Evolutionary conservation across 1,140 invertebrate genomes (phyloP).

Genomic region (Holcopasites calliopsidis): DNA sequence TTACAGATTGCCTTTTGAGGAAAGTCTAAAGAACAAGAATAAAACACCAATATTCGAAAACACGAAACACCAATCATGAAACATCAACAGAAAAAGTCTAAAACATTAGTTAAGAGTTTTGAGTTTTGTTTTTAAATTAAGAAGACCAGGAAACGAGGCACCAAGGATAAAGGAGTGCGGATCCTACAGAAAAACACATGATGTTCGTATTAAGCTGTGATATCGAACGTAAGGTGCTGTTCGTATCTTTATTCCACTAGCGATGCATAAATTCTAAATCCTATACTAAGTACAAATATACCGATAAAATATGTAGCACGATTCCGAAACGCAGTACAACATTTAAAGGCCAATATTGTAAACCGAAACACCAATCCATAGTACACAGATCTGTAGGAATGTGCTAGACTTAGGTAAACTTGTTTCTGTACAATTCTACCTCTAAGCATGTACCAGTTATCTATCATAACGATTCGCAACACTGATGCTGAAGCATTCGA

Average conservation of each 20-base stretch:
- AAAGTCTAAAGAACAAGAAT: neutral
- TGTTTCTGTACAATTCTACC: constrained; percentile 27
- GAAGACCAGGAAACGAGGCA: neutral
- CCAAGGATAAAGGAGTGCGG: neutral
- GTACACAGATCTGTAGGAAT: constrained; percentile 4
- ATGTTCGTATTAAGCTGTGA: constrained; percentile 42
- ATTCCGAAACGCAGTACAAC: constrained; percentile 15
- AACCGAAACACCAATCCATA: constrained; percentile 13
- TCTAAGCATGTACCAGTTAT: constrained; percentile 20
- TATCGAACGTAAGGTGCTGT: constrained; percentile 32
- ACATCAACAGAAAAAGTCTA: neutral
- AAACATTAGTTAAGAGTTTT: too few relatives aligned
- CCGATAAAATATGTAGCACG: neutral
- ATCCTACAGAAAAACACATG: neutral
- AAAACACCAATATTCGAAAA: neutral
- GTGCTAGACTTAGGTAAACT: constrained; percentile 11
- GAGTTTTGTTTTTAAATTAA: too few relatives aligned
- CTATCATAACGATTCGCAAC: constrained; percentile 20
- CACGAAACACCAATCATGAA: neutral
- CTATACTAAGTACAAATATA: constrained; percentile 35
- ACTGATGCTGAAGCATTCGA: constrained; percentile 22
- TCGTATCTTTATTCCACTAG: constrained; percentile 23
- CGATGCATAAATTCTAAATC: constrained; percentile 23
- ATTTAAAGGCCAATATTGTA: neutral
- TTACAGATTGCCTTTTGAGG: too few relatives aligned